These are phyloP conservation scores for Acanthurus lineatus DNA, from an alignment of 2,797 vertebrate genomes.

Conservation along the genomic window DNA sequence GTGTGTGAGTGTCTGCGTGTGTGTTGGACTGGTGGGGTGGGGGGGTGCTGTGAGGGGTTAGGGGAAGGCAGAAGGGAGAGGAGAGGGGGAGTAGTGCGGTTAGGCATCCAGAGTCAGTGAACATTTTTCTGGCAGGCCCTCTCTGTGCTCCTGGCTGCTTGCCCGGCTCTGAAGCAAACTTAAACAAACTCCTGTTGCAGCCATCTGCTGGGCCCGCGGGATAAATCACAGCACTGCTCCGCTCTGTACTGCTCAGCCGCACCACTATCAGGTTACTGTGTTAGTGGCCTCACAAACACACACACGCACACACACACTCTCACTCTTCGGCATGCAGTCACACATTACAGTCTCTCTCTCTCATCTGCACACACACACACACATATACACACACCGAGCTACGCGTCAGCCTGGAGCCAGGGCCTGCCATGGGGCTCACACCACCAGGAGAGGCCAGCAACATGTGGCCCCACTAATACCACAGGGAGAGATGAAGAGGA, in stretches of 20 bases:
- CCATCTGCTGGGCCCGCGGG: slow-evolving; percentile 99
- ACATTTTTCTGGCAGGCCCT: slow-evolving; percentile 92
- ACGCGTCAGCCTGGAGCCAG: slow-evolving; percentile 95
- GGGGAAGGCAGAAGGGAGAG: slow-evolving; percentile 69
- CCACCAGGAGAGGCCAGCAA: slow-evolving; percentile 91
- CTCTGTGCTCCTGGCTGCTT: slow-evolving; percentile 90
- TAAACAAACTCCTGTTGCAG: slow-evolving; percentile 99
- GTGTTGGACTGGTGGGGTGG: slow-evolving; percentile 74
- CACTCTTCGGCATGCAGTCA: slow-evolving; percentile 68
- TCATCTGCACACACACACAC: slow-evolving; percentile 51
- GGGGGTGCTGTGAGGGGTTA: slow-evolving; percentile 61
- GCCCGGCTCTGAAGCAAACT: slow-evolving; percentile 97
- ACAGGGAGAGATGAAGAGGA: slow-evolving; percentile 85
- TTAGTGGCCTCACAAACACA: slow-evolving; percentile 74
- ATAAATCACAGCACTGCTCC: slow-evolving; percentile 98
- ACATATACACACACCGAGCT: slow-evolving; percentile 64
- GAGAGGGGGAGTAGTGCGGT: slow-evolving; percentile 77
- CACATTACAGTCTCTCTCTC: slow-evolving; percentile 73
- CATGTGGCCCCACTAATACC: slow-evolving; percentile 93
- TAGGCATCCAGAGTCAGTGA: slow-evolving; percentile 93
- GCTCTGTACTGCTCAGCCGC: slow-evolving; percentile 80
- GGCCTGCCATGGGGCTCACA: slow-evolving; percentile 88
- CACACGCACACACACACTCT: slow-evolving; percentile 25
- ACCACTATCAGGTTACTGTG: slow-evolving; percentile 84
- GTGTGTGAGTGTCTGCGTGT: slow-evolving; percentile 42